phyloP scores from a whole-genome alignment of 1,140 invertebrate species.

The Uloborus diversus region DNA sequence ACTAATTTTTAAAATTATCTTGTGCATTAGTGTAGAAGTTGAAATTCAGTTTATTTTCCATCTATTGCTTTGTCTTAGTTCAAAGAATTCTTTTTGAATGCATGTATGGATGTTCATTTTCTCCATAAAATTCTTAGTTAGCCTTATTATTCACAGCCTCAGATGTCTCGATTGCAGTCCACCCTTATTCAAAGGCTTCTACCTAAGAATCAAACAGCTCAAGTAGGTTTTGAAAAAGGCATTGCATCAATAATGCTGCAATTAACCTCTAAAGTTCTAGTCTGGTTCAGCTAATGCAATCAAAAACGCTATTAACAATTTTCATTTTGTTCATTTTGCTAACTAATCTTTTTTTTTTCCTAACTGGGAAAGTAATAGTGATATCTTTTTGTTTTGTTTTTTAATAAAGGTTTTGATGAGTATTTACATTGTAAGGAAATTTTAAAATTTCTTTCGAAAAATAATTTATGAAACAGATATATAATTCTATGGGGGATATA shows the following conservation, averaged over 20 bases:
- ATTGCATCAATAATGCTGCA: constrained; percentile 4
- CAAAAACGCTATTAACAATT: neutral
- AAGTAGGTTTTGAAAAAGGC: constrained; percentile 41
- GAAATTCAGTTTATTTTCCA: too few species aligned
- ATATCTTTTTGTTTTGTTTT: too few species aligned
- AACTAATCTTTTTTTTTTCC: too few species aligned
- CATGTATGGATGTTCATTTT: too few species aligned
- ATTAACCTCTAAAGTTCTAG: neutral
- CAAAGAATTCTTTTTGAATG: too few species aligned
- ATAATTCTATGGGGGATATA: too few species aligned
- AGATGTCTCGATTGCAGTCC: constrained; percentile 55
- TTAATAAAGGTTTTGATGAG: too few species aligned
- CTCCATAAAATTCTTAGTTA: constrained; percentile 26
- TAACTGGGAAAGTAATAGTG: too few species aligned
- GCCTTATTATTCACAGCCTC: constrained; percentile 48
- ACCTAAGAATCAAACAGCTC: constrained; percentile 50
- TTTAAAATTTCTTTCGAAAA: too few species aligned
- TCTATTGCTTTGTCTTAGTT: too few species aligned
- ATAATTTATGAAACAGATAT: too few species aligned
- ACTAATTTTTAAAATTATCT: neutral
- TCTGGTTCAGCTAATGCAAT: neutral
- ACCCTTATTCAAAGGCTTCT: constrained; percentile 53
- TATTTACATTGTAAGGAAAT: too few species aligned
- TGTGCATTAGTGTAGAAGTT: neutral
- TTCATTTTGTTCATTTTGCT: neutral